Evolutionary conservation across 2,888 invertebrate genomes (phyloP), one percentile per base, ranked within the genome.

Genomic region (Eupithecia centaureata): DNA sequence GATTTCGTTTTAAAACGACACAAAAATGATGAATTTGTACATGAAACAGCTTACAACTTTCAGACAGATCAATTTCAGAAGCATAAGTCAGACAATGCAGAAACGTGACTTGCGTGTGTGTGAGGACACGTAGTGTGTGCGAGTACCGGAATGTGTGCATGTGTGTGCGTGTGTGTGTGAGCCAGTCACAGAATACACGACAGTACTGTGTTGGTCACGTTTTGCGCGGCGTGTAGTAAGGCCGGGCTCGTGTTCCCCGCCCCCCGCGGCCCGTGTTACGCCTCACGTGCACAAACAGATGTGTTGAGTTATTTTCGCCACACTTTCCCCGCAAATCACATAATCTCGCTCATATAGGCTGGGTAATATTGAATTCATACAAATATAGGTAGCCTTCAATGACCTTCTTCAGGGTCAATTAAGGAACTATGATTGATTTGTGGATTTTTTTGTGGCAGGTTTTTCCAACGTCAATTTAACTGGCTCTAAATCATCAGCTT

Each of bases 171-270:
- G 79, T 80, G 77, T 64, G 75, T 77, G 73, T 52, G 62, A 57
- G 61, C 8, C 10, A 10, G 30, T 30, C 57, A 57, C 57, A 57
- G 57, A 57, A 32, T 33, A 57, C 54, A 32, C n/a, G 1, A 33
- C 18, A 57, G 57, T 57, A 22, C 22, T 2, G 18, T n/a, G 22
- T 30, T 77, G 79, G 90, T 92, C 92, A 92, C 92, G 92, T 92
- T 92, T 88, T 70, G 79, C 84, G 85, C 84, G 92, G 89, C 87
- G 90, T 90, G 90, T 87, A 82, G 83, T 83, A 79, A 85, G 78
- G 82, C 84, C 83, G 79, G 78, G 82, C 84, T 82, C 84, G 85
- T 81, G 80, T 81, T 74, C 77, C 75, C 74, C n/a, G n/a, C n/a
- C 72, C 79, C 71, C 73, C 73, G 70, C 75, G 60, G 69, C 59